These are phyloP conservation scores for Caloenas nicobarica DNA, from an alignment of 2,113 vertebrate species.

Conservation along the genomic window DNA sequence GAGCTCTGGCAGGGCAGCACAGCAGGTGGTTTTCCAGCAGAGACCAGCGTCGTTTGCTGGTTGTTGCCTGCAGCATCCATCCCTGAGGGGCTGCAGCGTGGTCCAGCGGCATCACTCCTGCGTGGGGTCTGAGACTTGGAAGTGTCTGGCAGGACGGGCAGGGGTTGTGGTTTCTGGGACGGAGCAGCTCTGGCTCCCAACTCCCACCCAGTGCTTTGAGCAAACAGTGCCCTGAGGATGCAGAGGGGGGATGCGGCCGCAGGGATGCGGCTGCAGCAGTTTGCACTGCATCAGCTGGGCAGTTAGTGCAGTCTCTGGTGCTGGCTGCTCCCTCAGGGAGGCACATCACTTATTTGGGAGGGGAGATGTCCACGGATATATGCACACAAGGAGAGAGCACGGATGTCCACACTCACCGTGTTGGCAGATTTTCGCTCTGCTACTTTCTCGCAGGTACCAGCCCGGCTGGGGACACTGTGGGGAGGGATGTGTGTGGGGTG, in stretches of 20 bases:
- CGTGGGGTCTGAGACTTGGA: accelerated
- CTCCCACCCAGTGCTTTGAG: not conserved
- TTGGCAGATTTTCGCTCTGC: not conserved
- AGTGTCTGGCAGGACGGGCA: not conserved
- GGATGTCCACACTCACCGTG: accelerated
- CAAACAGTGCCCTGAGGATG: not conserved
- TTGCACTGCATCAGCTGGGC: accelerated
- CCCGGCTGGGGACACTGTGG: not conserved
- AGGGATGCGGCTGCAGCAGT: not conserved
- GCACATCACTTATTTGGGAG: accelerated
- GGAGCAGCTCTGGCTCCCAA: not conserved
- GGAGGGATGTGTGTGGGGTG: not conserved
- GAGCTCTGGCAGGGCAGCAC: not conserved
- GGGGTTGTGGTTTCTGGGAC: not conserved
- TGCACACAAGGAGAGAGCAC: accelerated
- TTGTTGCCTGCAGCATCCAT: not conserved
- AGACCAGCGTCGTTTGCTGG: not conserved
- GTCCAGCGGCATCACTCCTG: not conserved
- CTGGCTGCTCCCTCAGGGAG: not conserved
- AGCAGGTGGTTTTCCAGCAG: not conserved
- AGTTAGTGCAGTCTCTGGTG: not conserved
- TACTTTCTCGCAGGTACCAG: accelerated
- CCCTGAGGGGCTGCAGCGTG: accelerated
- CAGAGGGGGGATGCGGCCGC: not conserved
- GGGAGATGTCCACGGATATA: accelerated